Evolutionary conservation across 1,140 invertebrate genomes (phyloP).

Genomic region (Polyergus mexicanus): DNA sequence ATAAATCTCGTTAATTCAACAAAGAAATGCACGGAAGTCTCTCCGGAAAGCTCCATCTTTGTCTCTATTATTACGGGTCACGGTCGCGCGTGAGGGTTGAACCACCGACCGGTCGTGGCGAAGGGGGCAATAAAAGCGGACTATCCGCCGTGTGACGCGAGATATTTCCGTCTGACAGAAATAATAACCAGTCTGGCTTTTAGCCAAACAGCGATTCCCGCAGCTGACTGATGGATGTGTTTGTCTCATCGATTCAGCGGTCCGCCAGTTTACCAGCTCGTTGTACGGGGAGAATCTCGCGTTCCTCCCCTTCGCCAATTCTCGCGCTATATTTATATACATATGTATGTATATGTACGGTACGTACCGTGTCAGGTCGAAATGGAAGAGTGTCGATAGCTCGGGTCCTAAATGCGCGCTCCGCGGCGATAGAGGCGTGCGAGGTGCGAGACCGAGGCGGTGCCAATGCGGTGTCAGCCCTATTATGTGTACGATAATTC

Average conservation of each 20-base stretch:
- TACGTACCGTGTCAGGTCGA: conserved; percentile 58
- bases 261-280: conserved; percentile 71
- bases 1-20: background rate
- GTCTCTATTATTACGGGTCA: conserved; percentile 42
- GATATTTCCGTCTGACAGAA: conserved; percentile 76
- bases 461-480: conserved; percentile 75
- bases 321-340: conserved; percentile 14
- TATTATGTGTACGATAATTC: conserved; percentile 77
- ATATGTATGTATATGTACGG: conserved; percentile 17
- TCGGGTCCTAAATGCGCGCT: conserved; percentile 65
- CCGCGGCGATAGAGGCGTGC: conserved; percentile 58
- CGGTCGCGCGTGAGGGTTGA: conserved; percentile 23
- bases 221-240: conserved; percentile 77
- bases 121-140: background rate
- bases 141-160: conserved; percentile 25
- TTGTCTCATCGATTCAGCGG: conserved; percentile 75
- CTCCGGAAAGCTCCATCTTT: conserved; percentile 23
- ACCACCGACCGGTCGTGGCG: background rate
- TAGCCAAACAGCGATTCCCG: conserved; percentile 76
- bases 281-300: background rate
- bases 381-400: conserved; percentile 77
- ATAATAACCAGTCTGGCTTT: conserved; percentile 80
- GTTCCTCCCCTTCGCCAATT: too few species aligned
- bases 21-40: background rate
- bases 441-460: conserved; percentile 48